Base-by-base conservation (phyloP, 1,140 invertebrate genomes). In the Drosophila aff. region DNA sequence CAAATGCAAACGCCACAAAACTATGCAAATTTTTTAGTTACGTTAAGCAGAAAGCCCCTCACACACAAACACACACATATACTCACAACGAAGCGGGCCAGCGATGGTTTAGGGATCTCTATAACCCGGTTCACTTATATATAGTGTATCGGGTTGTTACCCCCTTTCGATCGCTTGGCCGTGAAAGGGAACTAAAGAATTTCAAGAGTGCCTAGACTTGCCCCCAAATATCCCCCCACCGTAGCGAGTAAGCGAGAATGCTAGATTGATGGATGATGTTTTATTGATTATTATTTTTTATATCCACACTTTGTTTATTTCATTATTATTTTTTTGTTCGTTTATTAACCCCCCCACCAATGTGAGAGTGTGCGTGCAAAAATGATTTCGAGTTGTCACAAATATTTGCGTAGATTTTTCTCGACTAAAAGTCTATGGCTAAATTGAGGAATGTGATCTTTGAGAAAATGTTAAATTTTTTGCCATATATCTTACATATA, bases 401-500 rank as follows among this genome's bases (percentile, higher is more conserved):
- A 74, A 79, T 81, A 85, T 92, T 92, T 92, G 79, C 91, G 76
- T 92, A 92, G 91, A 82, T 89, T 92, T 92, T 92, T 91, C 86
- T 86, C 73, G 82, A 31, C 50, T 84, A 92, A 92, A 92, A 92
- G 86, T 87, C 91, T 92, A 91, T 91, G 59, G 79, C 82, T 92
- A 92, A 92, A 91, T 91, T 67, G 69, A 55, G 61, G n/a, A 79
- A 82, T 79, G 83, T 84, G 83, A 86, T 79, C 82, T 75, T 52
- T 75, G 57, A 79, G 76, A 83, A 84, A 76, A 76, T 80, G 76
- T 80, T 58, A 79, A 65, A 58, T 82, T 76, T 76, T 82, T 87
- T 87, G 91, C 86, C 91, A 92, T 89, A 92, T 92, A 89, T 89
- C 77, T 66, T 78, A 74, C 75, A 83, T 75, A 84, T 75, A 80